Percentiles rank a stretch among this genome's conserved stretches.
These are phyloP conservation scores for Pelochelys cantorii DNA, from an alignment of 2,797 vertebrate species.

Conservation along the genomic window DNA sequence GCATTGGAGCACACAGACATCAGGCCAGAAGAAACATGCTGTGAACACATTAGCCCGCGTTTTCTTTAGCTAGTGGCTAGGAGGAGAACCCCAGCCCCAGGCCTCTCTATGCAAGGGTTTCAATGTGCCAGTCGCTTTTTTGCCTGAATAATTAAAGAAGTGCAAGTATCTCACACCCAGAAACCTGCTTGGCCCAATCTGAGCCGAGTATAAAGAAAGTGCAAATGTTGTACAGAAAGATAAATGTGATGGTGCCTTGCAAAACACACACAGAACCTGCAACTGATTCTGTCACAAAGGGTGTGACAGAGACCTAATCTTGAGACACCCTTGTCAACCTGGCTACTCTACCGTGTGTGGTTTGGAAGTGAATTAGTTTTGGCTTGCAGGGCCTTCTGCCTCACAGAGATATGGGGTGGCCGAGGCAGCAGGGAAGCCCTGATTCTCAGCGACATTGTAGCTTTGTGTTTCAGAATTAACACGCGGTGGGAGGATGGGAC, in stretches of 20 bases:
- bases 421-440: neutral
- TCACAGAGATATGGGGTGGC: neutral
- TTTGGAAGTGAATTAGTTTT: neutral
- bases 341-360: neutral
- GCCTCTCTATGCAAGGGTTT: rapidly evolving
- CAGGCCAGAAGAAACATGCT: neutral
- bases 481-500: rapidly evolving
- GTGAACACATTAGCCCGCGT: rapidly evolving
- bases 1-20: neutral
- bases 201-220: neutral
- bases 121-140: neutral
- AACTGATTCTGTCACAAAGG: neutral
- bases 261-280: neutral
- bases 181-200: neutral
- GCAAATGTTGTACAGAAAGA: neutral
- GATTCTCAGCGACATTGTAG: rapidly evolving
- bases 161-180: constrained; percentile 13
- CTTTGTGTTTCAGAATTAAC: neutral
- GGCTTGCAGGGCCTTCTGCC: too few relatives aligned
- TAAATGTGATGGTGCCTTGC: neutral
- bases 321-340: neutral
- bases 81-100: neutral
- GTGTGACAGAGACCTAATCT: neutral
- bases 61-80: rapidly evolving
- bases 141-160: neutral